Base-by-base conservation (phyloP, 2,113 vertebrate genomes). In the Peromyscus maniculatus region DNA sequence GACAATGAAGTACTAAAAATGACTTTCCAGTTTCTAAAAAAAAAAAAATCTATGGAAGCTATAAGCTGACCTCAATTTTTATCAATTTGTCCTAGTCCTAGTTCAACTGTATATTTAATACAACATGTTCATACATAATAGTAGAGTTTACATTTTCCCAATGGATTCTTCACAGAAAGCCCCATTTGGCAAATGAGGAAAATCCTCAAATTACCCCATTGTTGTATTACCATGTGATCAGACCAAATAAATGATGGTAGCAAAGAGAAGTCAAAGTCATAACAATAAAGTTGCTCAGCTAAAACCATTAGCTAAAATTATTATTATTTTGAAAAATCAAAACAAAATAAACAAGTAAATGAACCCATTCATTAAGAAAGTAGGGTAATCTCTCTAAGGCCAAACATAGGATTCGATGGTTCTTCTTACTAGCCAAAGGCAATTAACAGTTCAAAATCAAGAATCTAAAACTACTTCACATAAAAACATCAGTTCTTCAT, bases 281-380 rank as follows among this genome's bases (percentile, higher is more conserved):
- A 90, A 78, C 95, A 97, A 69, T 62, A 92, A 84, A 94, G 55
- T 72, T 95, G 36, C 33, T 95, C 72, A 59, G 36, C 77, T 97
- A 89, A 94, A 86, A 75, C 21, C 43, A 75, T 24, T 46, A 49
- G 39, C 74, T 75, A 59, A 89, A 93, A 96, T 62, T 46, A 91
- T 26, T 91, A 88, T 52, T 91, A 88, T 52, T 96, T 96, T 83
- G n/a, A 95, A 92, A 95, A 97, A 91, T 46, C 26, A 62, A 93
- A 96, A 84, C 64, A 82, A 91, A 94, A 91, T 62, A 87, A 95
- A 36, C 71, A 95, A 79, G 55, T 26, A 97, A 95, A 91, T 57
- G 8, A 91, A 91, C 66, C 74, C 55, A 62, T 39, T 75, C 83
- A 83, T 67, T 95, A 92, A 91, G 77, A 84, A 91, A 72, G n/a